phyloP scores from a whole-genome alignment of 1,140 invertebrate species.

The Zaprionus camerounensis region DNA sequence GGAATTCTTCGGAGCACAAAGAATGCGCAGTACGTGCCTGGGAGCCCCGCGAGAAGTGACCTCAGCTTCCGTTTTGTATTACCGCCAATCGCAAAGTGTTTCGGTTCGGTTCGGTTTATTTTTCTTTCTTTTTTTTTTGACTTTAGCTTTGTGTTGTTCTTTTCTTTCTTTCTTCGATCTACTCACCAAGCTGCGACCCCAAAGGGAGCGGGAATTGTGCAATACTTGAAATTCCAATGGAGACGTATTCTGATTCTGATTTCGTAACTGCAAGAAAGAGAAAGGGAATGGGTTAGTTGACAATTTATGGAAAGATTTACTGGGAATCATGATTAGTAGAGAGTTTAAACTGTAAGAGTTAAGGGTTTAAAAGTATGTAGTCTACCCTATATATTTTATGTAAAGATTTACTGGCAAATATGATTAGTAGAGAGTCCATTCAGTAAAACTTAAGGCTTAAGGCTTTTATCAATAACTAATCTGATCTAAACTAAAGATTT shows the following conservation, averaged over 20 bases:
- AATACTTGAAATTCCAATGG: not conserved
- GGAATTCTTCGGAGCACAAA: constrained; percentile 16
- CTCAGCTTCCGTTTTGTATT: constrained; percentile 38
- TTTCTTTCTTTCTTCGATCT: not conserved
- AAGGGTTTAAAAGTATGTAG: not conserved
- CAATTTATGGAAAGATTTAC: not conserved
- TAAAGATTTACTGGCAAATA: not conserved
- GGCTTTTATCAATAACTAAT: too few species aligned
- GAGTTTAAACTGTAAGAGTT: not conserved
- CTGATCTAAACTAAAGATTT: not conserved
- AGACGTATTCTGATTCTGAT: not conserved
- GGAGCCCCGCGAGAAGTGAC: constrained; percentile 21
- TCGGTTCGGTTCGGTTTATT: constrained; percentile 2
- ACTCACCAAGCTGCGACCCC: constrained; percentile 19
- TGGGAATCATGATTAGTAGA: not conserved
- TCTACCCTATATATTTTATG: not conserved
- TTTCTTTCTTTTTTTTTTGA: constrained; percentile 8
- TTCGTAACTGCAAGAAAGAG: not conserved
- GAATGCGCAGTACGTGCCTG: constrained; percentile 58
- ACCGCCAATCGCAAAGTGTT: constrained; percentile 21
- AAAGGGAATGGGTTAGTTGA: not conserved
- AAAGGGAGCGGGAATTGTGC: constrained; percentile 17
- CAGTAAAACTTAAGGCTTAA: not conserved
- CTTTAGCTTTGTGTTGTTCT: not conserved
- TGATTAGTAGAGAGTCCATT: not conserved